Percentiles rank a stretch among this genome's conserved stretches.
Conservation (phyloP, 2,797 vertebrate species). For the Sparus aurata region DNA sequence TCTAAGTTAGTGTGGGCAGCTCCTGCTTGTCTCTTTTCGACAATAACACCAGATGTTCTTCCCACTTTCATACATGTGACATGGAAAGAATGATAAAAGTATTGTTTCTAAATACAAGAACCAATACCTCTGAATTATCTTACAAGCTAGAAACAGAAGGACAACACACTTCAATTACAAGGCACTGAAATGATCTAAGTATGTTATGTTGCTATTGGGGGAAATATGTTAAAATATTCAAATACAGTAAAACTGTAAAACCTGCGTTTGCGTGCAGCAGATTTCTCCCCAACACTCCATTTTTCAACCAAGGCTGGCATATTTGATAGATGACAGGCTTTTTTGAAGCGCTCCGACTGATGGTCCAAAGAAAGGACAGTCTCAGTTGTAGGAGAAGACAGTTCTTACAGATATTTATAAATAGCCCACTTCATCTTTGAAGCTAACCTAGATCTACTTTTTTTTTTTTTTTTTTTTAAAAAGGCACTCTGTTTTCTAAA, state of each 20-base stretch:
- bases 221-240: not conserved
- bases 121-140: slow-evolving; percentile 2
- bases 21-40: slow-evolving; percentile 44
- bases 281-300: not conserved
- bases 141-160: not conserved
- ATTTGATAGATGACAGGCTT: slow-evolving; percentile 22
- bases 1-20: slow-evolving; percentile 60
- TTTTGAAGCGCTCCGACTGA: not conserved
- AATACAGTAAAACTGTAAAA: not conserved
- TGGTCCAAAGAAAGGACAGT: slow-evolving; percentile 1
- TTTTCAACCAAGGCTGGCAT: not conserved
- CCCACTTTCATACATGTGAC: slow-evolving; percentile 42
- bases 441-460: not conserved
- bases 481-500: not conserved
- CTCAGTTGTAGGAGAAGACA: not conserved
- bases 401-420: slow-evolving; percentile 5
- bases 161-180: not conserved
- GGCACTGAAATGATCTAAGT: not conserved
- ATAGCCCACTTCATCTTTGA: slow-evolving; percentile 16
- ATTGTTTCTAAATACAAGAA: not conserved
- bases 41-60: slow-evolving; percentile 70
- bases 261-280: not conserved
- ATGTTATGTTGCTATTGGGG: not conserved
- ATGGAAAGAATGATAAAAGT: not conserved
- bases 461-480: not conserved